A percentile compares a stretch with the other conserved stretches of the same genome.
These are phyloP conservation scores for Eucidaris tribuloides DNA, from an alignment of 35 echinoderm and acorn worm species.

Conservation along the genomic window DNA sequence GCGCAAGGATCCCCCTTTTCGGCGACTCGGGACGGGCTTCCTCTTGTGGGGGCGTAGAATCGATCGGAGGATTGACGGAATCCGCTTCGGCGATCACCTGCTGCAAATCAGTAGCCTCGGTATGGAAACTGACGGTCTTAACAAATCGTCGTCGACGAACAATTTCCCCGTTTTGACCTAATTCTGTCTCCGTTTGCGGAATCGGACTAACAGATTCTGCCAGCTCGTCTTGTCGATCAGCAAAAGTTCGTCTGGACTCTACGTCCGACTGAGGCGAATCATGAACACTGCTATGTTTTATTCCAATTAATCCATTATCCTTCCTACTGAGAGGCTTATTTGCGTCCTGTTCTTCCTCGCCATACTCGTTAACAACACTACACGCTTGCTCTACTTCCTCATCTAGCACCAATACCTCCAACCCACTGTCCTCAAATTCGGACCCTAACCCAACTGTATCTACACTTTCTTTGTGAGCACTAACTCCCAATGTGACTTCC, in stretches of 20 bases:
- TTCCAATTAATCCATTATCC: too few relatives aligned
- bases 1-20: not conserved
- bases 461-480: not conserved
- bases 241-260: too few relatives aligned
- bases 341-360: not conserved
- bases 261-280: too few relatives aligned
- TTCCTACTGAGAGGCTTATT: not conserved
- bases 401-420: not conserved
- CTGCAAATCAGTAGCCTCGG: not conserved
- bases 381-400: not conserved
- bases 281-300: too few relatives aligned
- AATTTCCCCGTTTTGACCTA: not conserved
- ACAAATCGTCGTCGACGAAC: not conserved
- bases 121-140: slow-evolving; percentile 3
- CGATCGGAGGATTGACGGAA: not conserved
- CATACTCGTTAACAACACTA: not conserved
- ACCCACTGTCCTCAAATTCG: not conserved
- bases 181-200: not conserved
- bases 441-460: not conserved
- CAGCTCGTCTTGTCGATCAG: not conserved
- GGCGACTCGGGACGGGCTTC: not conserved
- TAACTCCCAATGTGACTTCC: too few relatives aligned
- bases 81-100: slow-evolving; percentile 12
- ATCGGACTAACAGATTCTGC: not conserved
- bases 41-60: not conserved